phyloP scores from a whole-genome alignment of 2,797 vertebrate genomes.

The Otus scops region DNA sequence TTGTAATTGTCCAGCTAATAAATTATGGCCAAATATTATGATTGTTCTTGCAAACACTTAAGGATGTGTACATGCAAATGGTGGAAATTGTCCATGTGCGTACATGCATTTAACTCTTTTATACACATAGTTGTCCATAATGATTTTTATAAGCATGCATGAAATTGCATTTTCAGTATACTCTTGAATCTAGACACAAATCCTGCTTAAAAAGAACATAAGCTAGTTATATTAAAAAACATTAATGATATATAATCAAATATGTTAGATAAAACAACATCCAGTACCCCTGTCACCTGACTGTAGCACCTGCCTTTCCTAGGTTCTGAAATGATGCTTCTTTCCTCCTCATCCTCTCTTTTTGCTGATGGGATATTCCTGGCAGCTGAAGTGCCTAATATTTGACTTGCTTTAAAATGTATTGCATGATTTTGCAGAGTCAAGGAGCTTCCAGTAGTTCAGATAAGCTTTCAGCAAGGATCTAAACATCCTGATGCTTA shows the following conservation, averaged over 20 bases:
- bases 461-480: not conserved
- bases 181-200: not conserved
- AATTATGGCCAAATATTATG: slow-evolving; percentile 31
- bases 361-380: not conserved
- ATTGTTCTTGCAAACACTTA: not conserved
- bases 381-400: not conserved
- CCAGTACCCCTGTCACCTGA: not conserved
- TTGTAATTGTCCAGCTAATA: slow-evolving; percentile 31
- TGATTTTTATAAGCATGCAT: not conserved
- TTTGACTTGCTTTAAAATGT: slow-evolving; percentile 19
- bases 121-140: not conserved
- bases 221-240: not conserved
- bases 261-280: not conserved
- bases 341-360: not conserved
- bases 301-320: not conserved
- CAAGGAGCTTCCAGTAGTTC: not conserved
- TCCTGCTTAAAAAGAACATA: not conserved
- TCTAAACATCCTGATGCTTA: not conserved
- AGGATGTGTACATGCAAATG: not conserved
- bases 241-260: not conserved
- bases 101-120: not conserved
- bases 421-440: not conserved
- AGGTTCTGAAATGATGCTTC: not conserved
- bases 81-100: not conserved
- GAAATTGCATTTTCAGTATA: not conserved